Evolutionary conservation across 23 tunicate genomes (phyloP), one percentile per base, ranked within the genome.

Genomic region (Phallusia fumigata): DNA sequence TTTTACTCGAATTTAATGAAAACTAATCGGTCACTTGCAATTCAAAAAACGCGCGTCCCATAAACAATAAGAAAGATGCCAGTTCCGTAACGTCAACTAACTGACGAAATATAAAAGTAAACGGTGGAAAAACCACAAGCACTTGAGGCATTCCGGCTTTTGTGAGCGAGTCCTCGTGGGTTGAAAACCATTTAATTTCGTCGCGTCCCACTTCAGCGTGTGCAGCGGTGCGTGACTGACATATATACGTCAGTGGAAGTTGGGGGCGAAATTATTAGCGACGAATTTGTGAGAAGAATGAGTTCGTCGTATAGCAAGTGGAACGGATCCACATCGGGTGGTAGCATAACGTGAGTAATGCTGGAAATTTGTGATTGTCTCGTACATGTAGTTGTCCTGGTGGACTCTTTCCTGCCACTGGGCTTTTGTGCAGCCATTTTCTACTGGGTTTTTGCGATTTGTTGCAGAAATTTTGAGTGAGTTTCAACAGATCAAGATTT

Each of bases 121-220:
- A 22, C 28, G 15, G n/a, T n/a, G n/a, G 69, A 58, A 58, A 8
- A 58, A 22, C 69, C 28, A 5, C 69, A 24, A 22, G 69, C 69
- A 58, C 69, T 58, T 16, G 16, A n/a, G n/a, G 8, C 69, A 16
- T 58, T 58, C 69, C 69, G 69, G 69, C 69, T 24, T 6, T 24
- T 40, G 47, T 40, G 8, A 40, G 8, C 47, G 47, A 40, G 10
- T 3, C 47, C 47, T 40, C 10, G 47, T 40, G 47, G 8, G 8
- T 3, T 5, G 47, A 10, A 40, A 40, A 10, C 47, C 47, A 40
- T 58, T 58, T 58, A 58, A 58, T 58, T 58, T 58, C 58, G 26
- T 24, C 28, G 69, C 69, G 69, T 58, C 69, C 69, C 69, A 58
- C 69, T 58, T 58, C 8, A 58, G 69, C 69, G 69, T 24, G 69